Base-by-base conservation (phyloP, 2,888 invertebrate species). In the Capitulum mitella region DNA sequence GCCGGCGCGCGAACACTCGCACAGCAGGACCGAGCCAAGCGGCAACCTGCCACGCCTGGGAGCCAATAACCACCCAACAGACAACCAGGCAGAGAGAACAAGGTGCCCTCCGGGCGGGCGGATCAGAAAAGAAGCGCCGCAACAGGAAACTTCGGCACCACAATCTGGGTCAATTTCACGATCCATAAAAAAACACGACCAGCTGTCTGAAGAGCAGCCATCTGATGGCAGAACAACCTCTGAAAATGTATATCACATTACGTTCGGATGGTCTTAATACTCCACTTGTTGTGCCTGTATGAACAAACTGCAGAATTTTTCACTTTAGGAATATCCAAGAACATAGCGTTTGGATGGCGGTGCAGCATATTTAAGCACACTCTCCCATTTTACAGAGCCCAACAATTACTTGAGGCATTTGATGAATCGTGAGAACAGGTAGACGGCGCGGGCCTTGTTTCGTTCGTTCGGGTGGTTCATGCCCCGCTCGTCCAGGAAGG, bases 351-450 rank as follows among this genome's bases (percentile, higher is more conserved):
- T 6, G 22, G 6, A 10, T 22, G 6, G 16, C 22, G 29, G 3
- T n/a, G n/a, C 10, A 6, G 58, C 1, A n/a, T 10, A 29, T n/a
- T 0, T 6, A 29, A 58, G 29, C 1, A n/a, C 58, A 29, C 54
- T 26, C 3, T 58, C 5, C n/a, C n/a, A 6, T 2, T 8, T 0
- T 58, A 58, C 10, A 8, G n/a, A n/a, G 5, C 5, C 19, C 29
- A 5, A 32, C 1, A 61, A n/a, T 70, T 37, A 70, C 87, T 87
- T 88, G 51, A 88, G 85, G 79, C 86, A 85, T 83, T 88, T 88
- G 64, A 89, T 86, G 83, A 89, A 88, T 80, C 88, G 85, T 16
- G 88, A 88, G 83, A 89, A 89, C 5, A 89, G 85, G 83, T 89
- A 89, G 19, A 88, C 86, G 61, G 87, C 85, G 29, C 89, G 83